A percentile compares a stretch with the other conserved stretches of the same genome.
Evolutionary conservation across 2,797 vertebrate genomes (phyloP).

Genomic region (Molossus molossus): DNA sequence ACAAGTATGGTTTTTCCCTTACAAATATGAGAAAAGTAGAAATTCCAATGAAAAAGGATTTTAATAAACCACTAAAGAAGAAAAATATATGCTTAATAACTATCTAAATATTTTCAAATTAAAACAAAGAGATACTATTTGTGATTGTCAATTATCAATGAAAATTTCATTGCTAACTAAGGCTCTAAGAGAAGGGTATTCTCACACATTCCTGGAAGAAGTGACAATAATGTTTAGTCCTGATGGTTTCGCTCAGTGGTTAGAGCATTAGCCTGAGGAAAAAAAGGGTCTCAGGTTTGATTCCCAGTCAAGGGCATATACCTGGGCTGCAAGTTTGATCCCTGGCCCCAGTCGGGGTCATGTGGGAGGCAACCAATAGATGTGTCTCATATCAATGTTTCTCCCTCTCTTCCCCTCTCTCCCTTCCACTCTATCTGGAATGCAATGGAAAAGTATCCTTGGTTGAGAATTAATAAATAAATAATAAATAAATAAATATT

Average conservation of each 20-base stretch:
- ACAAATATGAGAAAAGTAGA: not conserved
- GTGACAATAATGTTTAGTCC: not conserved
- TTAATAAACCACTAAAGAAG: conserved; percentile 25
- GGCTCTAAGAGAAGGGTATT: not conserved
- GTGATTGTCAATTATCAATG: not conserved
- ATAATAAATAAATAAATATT: not conserved
- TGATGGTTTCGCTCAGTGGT: no score
- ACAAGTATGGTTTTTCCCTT: not conserved
- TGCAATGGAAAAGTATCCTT: no score
- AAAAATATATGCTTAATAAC: not conserved
- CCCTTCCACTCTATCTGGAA: no score
- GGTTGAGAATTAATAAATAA: not conserved
- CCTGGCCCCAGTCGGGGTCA: no score
- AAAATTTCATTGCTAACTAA: not conserved
- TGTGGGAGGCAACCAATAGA: no score
- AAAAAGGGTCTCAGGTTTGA: no score
- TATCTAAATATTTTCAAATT: conserved; percentile 25
- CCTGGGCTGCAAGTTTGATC: no score
- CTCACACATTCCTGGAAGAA: not conserved
- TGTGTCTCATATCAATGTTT: no score
- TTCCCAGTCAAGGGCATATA: no score
- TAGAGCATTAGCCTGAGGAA: no score
- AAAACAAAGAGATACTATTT: conserved; percentile 31
- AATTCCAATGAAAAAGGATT: conserved; percentile 44
- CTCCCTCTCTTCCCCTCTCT: not conserved